Percentiles rank a stretch among this genome's conserved stretches.
phyloP scores from a whole-genome alignment of 2,888 invertebrate genomes.

The Mythimna pallens region DNA sequence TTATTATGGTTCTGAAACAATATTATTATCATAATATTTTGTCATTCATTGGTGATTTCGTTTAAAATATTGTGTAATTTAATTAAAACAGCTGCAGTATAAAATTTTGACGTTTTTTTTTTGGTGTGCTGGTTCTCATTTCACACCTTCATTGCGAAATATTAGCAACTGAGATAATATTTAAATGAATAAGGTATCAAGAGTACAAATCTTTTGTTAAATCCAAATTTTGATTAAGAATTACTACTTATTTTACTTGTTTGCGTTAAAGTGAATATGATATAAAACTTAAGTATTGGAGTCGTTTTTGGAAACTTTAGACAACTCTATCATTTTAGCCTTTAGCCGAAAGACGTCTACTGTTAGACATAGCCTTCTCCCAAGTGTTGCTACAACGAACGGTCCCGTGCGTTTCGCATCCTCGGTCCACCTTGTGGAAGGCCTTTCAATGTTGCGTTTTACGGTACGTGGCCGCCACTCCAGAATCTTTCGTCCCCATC shows the following conservation, averaged over 20 bases:
- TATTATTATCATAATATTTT: conserved; percentile 27
- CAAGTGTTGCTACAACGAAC: too few relatives aligned
- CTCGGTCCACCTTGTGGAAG: too few relatives aligned
- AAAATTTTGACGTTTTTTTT: conserved; percentile 44
- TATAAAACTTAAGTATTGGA: background rate
- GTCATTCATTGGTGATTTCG: conserved; percentile 35
- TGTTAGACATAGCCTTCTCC: too few relatives aligned
- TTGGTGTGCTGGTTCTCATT: conserved; percentile 35
- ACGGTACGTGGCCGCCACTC: too few relatives aligned
- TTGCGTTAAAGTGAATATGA: background rate
- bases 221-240: background rate
- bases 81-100: conserved; percentile 36
- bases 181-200: background rate
- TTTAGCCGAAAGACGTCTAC: too few relatives aligned
- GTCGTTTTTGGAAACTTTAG: background rate
- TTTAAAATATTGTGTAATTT: conserved; percentile 39
- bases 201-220: background rate
- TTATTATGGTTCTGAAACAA: conserved; percentile 47
- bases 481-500: too few relatives aligned
- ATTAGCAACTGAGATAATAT: background rate
- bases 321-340: too few relatives aligned
- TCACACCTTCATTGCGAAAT: conserved; percentile 40
- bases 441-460: too few relatives aligned
- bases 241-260: background rate
- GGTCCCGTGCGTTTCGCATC: too few relatives aligned